Percentiles rank a stretch among this genome's conserved stretches.
Conservation (phyloP, 2,797 vertebrate genomes). For the Muraenolepis orangiensis region DNA sequence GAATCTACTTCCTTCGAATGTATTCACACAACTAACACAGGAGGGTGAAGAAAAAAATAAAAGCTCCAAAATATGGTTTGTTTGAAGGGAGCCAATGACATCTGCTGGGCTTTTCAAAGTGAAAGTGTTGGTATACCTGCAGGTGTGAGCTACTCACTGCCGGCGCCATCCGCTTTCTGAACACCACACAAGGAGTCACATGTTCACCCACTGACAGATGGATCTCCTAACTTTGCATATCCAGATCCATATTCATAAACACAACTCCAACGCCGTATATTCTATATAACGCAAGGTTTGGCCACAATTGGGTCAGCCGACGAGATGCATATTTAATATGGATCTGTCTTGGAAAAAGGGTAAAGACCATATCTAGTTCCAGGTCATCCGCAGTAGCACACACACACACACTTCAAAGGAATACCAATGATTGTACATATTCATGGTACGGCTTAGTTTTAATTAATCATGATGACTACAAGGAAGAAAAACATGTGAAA, state of each 20-base stretch:
- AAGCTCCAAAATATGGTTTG: neutral
- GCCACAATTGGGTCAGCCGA: conserved; percentile 18
- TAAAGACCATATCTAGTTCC: conserved; percentile 23
- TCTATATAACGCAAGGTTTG: conserved; percentile 1
- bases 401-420: conserved; percentile 31
- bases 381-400: conserved; percentile 27
- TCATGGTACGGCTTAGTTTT: conserved; percentile 20
- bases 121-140: neutral
- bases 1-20: conserved; percentile 4
- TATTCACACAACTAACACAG: conserved; percentile 16
- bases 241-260: neutral
- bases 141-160: neutral
- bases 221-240: neutral
- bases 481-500: conserved; percentile 72
- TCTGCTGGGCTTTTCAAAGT: conserved; percentile 1
- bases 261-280: neutral
- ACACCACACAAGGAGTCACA: neutral
- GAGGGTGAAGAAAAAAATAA: neutral
- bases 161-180: neutral
- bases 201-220: neutral
- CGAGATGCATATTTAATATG: conserved; percentile 25
- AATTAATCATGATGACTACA: conserved; percentile 60
- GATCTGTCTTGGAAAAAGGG: conserved; percentile 20
- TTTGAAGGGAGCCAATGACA: conserved; percentile 1
- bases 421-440: conserved; percentile 22